phyloP scores from a whole-genome alignment of 1,140 invertebrate genomes.

The Melipona quadrifasciata region DNA sequence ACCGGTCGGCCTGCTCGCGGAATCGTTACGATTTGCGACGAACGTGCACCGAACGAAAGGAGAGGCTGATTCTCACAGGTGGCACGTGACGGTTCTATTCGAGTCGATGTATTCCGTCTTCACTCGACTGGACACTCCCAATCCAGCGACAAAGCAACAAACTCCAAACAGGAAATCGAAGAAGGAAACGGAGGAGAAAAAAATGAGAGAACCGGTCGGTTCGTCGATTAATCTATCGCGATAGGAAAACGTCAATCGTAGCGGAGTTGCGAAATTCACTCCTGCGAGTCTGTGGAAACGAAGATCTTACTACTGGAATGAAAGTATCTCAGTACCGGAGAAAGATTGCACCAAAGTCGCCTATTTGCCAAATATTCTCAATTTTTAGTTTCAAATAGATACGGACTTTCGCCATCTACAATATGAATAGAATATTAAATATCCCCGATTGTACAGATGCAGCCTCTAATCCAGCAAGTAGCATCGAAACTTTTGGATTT shows the following conservation, averaged over 20 bases:
- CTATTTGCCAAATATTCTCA: no score
- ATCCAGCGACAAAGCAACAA: constrained; percentile 11
- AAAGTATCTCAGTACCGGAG: no score
- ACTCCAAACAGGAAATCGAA: neutral
- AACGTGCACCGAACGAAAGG: constrained; percentile 38
- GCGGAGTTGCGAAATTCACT: constrained; percentile 31
- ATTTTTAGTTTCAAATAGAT: no score
- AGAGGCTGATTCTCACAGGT: constrained; percentile 33
- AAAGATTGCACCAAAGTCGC: no score
- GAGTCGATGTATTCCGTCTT: constrained; percentile 21
- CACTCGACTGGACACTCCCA: constrained; percentile 26
- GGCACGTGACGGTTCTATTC: constrained; percentile 33
- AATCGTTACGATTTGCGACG: constrained; percentile 49
- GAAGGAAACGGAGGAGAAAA: neutral
- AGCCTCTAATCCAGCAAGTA: neutral
- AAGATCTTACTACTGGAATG: neutral
- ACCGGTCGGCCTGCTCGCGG: constrained; percentile 29
- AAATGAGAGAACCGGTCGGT: constrained; percentile 40
- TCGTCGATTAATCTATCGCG: constrained; percentile 57
- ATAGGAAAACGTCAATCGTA: constrained; percentile 45
- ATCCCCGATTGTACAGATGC: neutral
- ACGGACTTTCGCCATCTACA: no score
- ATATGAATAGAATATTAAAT: no score
- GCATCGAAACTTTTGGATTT: neutral
- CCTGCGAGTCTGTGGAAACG: neutral